Evolutionary conservation across 2,888 invertebrate genomes (phyloP), one percentile per base, ranked within the genome.

Genomic region (Hydraecia micacea): DNA sequence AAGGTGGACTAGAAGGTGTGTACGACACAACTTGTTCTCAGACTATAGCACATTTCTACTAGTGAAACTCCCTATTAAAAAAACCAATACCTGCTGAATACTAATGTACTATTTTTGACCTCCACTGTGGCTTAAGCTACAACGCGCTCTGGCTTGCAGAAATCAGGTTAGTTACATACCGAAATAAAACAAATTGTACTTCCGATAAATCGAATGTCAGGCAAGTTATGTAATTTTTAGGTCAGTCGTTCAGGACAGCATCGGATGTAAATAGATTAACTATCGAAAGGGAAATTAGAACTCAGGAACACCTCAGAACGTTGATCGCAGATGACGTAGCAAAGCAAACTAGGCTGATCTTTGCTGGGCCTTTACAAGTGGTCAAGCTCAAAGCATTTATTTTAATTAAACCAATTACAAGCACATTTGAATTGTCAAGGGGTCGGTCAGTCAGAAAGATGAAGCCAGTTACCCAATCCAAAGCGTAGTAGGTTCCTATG

Each of bases 171-270:
- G 11, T 63, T 62, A 62, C 62, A 71, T 39, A 82, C 63, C 49
- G 9, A 83, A 83, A 80, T 83, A 83, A 69, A 77, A 46, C 28
- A 39, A 55, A 66, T 73, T 79, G 63, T 60, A 70, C 65, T 70
- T 70, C 77, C 60, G 69, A 66, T 83, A 70, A 66, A 36, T 83
- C 70, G 52, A 77, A 77, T 66, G 77, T 83, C 36, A 55, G 46
- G 18, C 55, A n/a, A 32, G 32, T 72, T 78, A 42, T 58, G 49
- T 67, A 63, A 70, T 52, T 69, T 58, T 49, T 71, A 70, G 66
- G 70, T 77, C 78, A 77, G 42, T 60, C 25, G 60, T 75, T 75
- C 52, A 36, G 67, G 21, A 36, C 55, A 55, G 73, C 39, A 42
- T 32, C 49, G 21, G 63, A 46, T 73, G 25, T 55, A 81, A 81